Evolutionary conservation across 2,888 invertebrate species (phyloP).

Genomic region (Agonopterix heracliana): DNA sequence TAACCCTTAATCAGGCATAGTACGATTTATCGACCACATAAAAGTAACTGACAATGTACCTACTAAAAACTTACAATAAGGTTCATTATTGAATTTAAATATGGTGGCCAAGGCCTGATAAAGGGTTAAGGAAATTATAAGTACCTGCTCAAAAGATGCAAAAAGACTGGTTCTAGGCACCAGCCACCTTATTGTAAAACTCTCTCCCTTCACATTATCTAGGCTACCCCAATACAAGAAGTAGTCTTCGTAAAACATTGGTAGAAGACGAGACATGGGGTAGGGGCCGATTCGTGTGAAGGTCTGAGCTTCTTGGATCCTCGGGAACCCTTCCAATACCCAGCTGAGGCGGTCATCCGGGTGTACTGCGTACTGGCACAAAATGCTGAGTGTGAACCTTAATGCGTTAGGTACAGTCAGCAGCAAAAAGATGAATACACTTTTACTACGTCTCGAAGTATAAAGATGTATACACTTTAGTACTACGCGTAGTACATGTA

Average conservation of each 20-base stretch:
- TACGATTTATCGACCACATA: too few species aligned
- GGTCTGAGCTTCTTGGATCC: constrained; percentile 67
- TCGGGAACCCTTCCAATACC: constrained; percentile 62
- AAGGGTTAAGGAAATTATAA: neutral
- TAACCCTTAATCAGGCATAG: too few species aligned
- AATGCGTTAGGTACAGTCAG: neutral
- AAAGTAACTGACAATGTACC: too few species aligned
- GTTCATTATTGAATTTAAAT: too few species aligned
- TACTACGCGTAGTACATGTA: too few species aligned
- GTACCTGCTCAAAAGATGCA: constrained; percentile 77
- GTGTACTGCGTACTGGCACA: constrained; percentile 64
- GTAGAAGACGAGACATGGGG: constrained; percentile 67
- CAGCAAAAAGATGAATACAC: too few species aligned
- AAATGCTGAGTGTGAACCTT: constrained; percentile 5
- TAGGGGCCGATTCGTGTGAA: constrained; percentile 65
- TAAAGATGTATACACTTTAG: too few species aligned
- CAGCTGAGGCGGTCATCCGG: constrained; percentile 55
- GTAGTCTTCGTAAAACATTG: constrained; percentile 77
- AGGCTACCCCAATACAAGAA: constrained; percentile 80
- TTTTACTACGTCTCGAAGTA: too few species aligned
- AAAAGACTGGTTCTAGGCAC: constrained; percentile 75
- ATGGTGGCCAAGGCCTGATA: too few species aligned
- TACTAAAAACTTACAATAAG: too few species aligned
- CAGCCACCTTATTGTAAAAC: constrained; percentile 75
- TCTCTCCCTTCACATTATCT: constrained; percentile 52